Base-by-base conservation (phyloP, 1,140 invertebrate genomes). In the Dendrolimus punctatus region DNA sequence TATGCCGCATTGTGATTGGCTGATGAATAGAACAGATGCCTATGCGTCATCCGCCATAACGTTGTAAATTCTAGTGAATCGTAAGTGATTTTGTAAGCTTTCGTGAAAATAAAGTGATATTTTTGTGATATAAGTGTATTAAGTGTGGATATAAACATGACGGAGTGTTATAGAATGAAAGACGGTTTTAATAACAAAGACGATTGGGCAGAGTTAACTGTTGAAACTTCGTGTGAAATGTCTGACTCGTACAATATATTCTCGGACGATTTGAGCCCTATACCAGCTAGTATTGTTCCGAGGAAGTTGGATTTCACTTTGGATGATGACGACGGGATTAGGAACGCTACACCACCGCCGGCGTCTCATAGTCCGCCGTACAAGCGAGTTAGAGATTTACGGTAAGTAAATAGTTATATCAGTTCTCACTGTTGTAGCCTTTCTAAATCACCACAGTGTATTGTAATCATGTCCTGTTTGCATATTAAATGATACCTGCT, bases 301-400 rank as follows among this genome's bases (percentile, higher is more conserved):
- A 75, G 85, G 55, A 85, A 83, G 64, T 64, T 87, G 50, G 81
- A 87, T 72, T 87, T 87, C 64, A 81, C 66, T 47, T 65, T 60
- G 66, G 55, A 76, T 40, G 80, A 85, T 56, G 83, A 87, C 50
- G 81, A 83, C n/a, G 67, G 66, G 51, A 55, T 70, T 8, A 63
- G 64, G 46, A 62, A 78, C 51, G 67, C 65, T 54, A 68, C 74
- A 23, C 70, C 73, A 23, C 67, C 75, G n/a, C 73, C 78, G 7
- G 62, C 61, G 6, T 66, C 77, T 37, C 66, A 79, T 5, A 88
- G 80, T 64, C 95, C 95, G 8, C 95, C 95, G 5, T 96, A 95
- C 65, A 94, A 94, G 71, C 89, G 92, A 71, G 93, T 96, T 41
- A 88, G 94, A 64, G 94, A 94, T 1, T 83, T 96, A 38, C 89